A percentile compares a stretch with the other conserved stretches of the same genome.
These are phyloP conservation scores for Oenanthe oenanthe DNA, from an alignment of 2,113 vertebrate species.

Conservation along the genomic window DNA sequence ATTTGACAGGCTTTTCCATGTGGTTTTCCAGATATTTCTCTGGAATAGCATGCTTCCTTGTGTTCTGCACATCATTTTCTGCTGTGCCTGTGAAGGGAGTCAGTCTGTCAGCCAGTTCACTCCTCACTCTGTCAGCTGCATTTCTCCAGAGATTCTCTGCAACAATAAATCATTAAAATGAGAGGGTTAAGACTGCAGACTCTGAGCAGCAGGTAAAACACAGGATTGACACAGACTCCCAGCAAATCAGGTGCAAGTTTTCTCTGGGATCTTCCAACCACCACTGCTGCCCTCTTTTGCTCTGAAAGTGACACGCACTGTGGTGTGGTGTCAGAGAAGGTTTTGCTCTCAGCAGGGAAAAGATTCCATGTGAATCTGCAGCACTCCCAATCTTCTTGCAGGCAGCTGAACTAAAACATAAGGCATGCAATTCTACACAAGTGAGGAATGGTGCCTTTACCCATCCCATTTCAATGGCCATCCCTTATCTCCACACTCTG, in stretches of 20 bases:
- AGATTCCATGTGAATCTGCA: not conserved
- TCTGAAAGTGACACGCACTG: not conserved
- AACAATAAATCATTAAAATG: not conserved
- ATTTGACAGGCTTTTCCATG: conserved; percentile 14
- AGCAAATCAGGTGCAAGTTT: not conserved
- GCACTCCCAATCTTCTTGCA: not conserved
- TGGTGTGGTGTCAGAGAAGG: not conserved
- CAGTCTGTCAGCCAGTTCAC: conserved; percentile 15
- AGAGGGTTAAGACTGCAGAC: not conserved
- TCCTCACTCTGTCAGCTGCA: not conserved
- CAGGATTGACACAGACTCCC: not conserved
- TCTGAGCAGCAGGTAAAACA: not conserved
- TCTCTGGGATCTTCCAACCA: not conserved
- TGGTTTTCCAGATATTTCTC: not conserved
- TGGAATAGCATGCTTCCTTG: not conserved
- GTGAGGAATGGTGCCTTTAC: not conserved
- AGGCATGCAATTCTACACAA: not conserved
- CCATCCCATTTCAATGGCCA: not conserved
- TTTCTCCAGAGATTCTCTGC: conserved; percentile 37
- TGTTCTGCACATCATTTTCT: not conserved
- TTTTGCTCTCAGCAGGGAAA: not conserved
- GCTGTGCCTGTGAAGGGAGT: not conserved
- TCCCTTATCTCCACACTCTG: not conserved
- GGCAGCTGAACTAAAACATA: not conserved
- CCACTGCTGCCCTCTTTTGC: not conserved